Evolutionary conservation across 1,140 invertebrate species (phyloP).

Genomic region (Arion vulgaris): DNA sequence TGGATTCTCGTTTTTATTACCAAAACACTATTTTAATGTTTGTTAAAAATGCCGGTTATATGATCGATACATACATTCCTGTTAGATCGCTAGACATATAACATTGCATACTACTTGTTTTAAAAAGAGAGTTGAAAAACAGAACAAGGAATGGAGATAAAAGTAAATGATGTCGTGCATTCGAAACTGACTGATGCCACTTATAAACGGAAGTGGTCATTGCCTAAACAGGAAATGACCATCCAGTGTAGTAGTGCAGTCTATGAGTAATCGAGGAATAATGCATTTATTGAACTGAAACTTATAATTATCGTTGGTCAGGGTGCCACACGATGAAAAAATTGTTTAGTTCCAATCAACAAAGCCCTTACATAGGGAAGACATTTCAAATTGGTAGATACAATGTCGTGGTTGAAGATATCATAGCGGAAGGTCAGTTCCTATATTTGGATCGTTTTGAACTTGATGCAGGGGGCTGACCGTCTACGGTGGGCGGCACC

Average conservation of each 20-base stretch:
- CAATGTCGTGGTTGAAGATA: constrained; percentile 87
- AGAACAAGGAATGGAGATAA: too few relatives aligned
- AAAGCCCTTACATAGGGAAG: constrained; percentile 83
- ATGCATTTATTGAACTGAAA: constrained; percentile 20
- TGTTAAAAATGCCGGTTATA: too few relatives aligned
- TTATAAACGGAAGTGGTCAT: constrained; percentile 25
- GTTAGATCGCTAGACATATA: too few relatives aligned
- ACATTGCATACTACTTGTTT: too few relatives aligned
- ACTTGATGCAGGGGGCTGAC: not conserved
- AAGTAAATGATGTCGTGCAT: not conserved
- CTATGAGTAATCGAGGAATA: constrained; percentile 33
- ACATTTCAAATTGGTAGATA: constrained; percentile 84
- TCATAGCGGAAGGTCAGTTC: constrained; percentile 87
- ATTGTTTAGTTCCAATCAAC: constrained; percentile 80
- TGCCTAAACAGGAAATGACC: constrained; percentile 39
- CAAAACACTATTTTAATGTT: too few relatives aligned
- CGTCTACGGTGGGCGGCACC: not conserved
- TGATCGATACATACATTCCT: too few relatives aligned
- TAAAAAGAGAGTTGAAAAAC: too few relatives aligned
- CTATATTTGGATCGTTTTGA: not conserved
- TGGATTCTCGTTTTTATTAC: too few relatives aligned
- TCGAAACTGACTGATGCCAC: not conserved
- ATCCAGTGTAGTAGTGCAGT: not conserved
- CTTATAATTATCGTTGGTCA: constrained; percentile 13
- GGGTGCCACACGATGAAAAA: constrained; percentile 81